phyloP scores from a whole-genome alignment of 2,888 invertebrate genomes.

The Apoderus coryli region DNA sequence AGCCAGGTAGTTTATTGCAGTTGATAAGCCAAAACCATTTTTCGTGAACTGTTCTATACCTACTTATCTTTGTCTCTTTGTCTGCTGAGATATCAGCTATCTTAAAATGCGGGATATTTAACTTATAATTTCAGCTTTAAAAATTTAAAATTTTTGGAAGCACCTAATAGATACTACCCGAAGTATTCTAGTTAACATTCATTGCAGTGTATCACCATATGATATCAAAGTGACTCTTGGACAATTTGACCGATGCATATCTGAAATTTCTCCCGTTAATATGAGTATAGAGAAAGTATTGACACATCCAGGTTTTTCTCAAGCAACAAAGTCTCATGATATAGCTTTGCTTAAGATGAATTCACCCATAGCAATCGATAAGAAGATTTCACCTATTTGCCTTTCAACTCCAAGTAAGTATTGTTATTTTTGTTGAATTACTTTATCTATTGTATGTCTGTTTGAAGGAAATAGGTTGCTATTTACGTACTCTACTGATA shows the following conservation, averaged over 20 bases:
- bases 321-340: slow-evolving; percentile 39
- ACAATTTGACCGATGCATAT: slow-evolving; percentile 37
- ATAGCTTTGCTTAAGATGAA: slow-evolving; percentile 42
- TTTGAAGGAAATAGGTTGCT: no score
- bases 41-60: no score
- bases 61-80: no score
- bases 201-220: slow-evolving; percentile 30
- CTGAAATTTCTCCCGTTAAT: slow-evolving; percentile 35
- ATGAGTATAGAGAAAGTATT: slow-evolving; percentile 37
- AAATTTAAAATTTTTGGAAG: no score
- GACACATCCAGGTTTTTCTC: slow-evolving; percentile 40
- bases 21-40: no score
- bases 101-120: no score
- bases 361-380: slow-evolving; percentile 36
- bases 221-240: slow-evolving; percentile 40
- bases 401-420: slow-evolving; percentile 37
- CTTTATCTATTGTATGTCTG: no score
- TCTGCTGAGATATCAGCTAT: no score
- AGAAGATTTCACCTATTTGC: slow-evolving; percentile 41
- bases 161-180: no score
- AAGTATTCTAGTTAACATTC: slow-evolving; percentile 15
- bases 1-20: no score
- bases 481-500: not conserved
- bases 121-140: no score
- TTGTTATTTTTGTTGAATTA: slow-evolving; percentile 7